Evolutionary conservation across 2,797 vertebrate species (phyloP), one percentile per base, ranked within the genome.

Genomic region (Poeciliopsis turneri): DNA sequence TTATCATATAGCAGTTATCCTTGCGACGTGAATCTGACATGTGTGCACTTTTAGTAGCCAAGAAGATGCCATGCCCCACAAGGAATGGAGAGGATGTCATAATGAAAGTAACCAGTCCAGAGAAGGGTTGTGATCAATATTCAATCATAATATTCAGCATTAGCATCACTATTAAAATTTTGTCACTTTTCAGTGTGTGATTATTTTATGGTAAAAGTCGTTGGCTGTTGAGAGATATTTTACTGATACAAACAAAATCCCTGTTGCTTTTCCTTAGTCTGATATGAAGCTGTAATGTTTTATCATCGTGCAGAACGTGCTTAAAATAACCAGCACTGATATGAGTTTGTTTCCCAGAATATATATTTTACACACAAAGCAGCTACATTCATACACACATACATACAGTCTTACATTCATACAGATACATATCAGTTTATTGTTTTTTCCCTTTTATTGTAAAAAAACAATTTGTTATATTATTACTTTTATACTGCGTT

Each of bases 401-500:
- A 90, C 88, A 80, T 84, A 90, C 90, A 92, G 86, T 88, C 87
- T 79, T 88, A 90, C 91, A 93, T 91, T 88, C 89, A 87, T 92
- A 89, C 90, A 93, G 87, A 91, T 89, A 90, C 91, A 87, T 88
- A 74, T 90, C 12, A 1, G 25, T 94, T 94, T 92, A 85, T 90
- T 90, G 64, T 92, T 89, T 92, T 82, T 87, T 53, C 3, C 51
- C 11, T 84, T 94, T 95, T 94, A 89, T 93, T 93, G 94, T 78
- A 64, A 93, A 94, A 95, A 95, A 91, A 89, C 79, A 93, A 82
- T 90, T 86, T 84, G 87, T 90, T 93, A 92, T 91, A 86, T 94
- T 93, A 93, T 93, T 93, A 94, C 89, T 93, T 90, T 90, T 91
- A 90, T 94, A 89, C 84, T 83, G 89, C 78, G 89, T 89, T 93